Percentiles rank a stretch among this genome's conserved stretches.
Evolutionary conservation across 2,113 vertebrate species (phyloP).

Genomic region (Alethe diademata): DNA sequence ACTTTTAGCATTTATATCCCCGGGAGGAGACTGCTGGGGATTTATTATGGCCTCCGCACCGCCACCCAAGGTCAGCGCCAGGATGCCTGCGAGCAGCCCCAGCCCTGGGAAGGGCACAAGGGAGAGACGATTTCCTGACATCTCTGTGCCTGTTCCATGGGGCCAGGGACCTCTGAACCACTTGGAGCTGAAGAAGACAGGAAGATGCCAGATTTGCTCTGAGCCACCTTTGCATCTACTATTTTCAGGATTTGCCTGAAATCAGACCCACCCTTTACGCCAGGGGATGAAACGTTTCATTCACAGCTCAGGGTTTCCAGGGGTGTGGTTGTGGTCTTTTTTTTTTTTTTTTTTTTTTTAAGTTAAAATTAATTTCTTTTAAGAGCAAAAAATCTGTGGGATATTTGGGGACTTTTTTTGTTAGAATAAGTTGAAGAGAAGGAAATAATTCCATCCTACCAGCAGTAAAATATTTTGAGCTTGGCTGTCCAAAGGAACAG

Average conservation of each 20-base stretch:
- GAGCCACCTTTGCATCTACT: background rate
- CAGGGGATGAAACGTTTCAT: background rate
- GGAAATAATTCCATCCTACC: background rate
- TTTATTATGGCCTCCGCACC: background rate
- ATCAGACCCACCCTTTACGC: background rate
- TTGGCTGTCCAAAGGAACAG: background rate
- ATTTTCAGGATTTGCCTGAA: background rate
- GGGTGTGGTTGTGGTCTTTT: conserved; percentile 6
- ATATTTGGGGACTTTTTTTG: background rate
- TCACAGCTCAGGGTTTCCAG: conserved; percentile 17
- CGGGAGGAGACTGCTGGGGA: background rate
- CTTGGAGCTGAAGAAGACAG: background rate
- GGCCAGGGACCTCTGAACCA: background rate
- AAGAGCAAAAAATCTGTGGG: background rate
- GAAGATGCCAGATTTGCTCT: background rate
- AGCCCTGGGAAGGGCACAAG: background rate
- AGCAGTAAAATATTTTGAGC: background rate
- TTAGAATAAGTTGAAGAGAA: background rate
- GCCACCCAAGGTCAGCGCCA: background rate
- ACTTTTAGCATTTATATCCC: background rate
- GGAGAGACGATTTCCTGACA: background rate
- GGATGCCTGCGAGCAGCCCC: background rate
- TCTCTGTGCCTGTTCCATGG: background rate
- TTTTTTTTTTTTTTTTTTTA: background rate
- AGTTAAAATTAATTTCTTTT: background rate